Evolutionary conservation across 1,140 invertebrate genomes (phyloP).

Genomic region (Odontomachus brunneus): DNA sequence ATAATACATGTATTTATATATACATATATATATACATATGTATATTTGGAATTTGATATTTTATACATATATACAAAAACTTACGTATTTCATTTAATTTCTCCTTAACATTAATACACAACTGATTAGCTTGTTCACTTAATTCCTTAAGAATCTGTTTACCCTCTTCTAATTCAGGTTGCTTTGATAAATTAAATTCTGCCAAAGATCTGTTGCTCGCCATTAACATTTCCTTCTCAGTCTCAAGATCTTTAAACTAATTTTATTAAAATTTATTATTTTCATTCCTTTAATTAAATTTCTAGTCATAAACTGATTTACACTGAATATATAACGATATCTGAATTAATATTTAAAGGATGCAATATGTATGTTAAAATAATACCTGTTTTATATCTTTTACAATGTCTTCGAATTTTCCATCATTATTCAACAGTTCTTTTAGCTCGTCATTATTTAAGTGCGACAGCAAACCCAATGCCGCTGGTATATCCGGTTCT

Average conservation of each 20-base stretch:
- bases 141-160: conserved; percentile 89
- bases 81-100: conserved; percentile 89
- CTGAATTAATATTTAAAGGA: not conserved
- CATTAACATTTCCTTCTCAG: conserved; percentile 94
- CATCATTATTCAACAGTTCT: conserved; percentile 93
- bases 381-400: conserved; percentile 92
- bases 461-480: conserved; percentile 86
- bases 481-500: conserved; percentile 83
- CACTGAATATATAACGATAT: not conserved
- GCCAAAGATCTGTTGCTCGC: conserved; percentile 94
- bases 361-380: conserved; percentile 35
- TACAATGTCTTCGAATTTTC: conserved; percentile 92
- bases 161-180: conserved; percentile 91
- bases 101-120: conserved; percentile 89
- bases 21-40: no score
- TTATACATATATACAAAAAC: conserved; percentile 69
- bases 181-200: conserved; percentile 93
- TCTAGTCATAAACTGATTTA: no score
- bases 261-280: not conserved
- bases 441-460: conserved; percentile 91
- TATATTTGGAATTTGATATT: no score
- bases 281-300: not conserved
- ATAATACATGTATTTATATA: no score
- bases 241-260: conserved; percentile 91
- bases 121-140: conserved; percentile 88